phyloP scores from a whole-genome alignment of 2,888 invertebrate species.

The Fabriciana adippe region DNA sequence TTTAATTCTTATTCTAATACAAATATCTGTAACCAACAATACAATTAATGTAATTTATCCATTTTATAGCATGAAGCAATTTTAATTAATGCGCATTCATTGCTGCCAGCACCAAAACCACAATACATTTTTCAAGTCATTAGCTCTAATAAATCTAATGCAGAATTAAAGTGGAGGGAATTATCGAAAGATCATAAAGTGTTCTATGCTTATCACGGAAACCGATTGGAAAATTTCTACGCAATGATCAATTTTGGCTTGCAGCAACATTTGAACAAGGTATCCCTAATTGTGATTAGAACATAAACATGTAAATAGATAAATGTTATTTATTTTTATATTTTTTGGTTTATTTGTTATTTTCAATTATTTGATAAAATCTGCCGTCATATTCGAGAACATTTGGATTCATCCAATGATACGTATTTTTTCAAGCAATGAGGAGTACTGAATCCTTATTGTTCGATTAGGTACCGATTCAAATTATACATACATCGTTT shows the following conservation, averaged over 20 bases:
- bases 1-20: conserved; percentile 16
- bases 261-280: conserved; percentile 87
- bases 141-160: conserved; percentile 76
- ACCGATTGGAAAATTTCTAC: conserved; percentile 90
- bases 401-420: background rate
- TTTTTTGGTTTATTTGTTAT: no score
- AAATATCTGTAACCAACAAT: background rate
- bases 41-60: no score
- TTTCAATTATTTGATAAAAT: no score
- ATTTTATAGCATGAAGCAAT: conserved; percentile 78
- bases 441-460: no score
- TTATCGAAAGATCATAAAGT: conserved; percentile 79
- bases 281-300: conserved; percentile 43
- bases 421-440: no score
- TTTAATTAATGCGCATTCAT: conserved; percentile 75
- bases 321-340: no score
- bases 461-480: no score
- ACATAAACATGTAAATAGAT: no score
- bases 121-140: conserved; percentile 87
- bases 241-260: conserved; percentile 90
- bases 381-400: background rate
- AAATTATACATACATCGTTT: no score
- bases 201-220: conserved; percentile 90
- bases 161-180: conserved; percentile 84
- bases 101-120: conserved; percentile 74